phyloP scores from a whole-genome alignment of 2,113 vertebrate genomes.

The Hylia prasina region DNA sequence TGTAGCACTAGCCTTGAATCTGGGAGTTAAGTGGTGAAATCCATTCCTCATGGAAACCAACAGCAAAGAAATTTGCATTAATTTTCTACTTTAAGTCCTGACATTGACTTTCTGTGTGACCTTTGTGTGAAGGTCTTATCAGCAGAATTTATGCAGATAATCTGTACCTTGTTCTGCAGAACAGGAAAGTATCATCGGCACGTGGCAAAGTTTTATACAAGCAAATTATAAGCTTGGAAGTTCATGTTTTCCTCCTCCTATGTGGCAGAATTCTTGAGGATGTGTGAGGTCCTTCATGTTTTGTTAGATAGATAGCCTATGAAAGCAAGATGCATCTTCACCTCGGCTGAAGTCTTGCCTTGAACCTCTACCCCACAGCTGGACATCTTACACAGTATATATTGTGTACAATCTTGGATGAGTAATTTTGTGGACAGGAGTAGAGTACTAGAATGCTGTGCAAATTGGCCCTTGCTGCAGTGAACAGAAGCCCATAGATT shows the following conservation, averaged over 20 bases:
- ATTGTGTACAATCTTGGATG: background rate
- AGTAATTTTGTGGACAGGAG: background rate
- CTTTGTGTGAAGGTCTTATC: background rate
- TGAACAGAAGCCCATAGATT: background rate
- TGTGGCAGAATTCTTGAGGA: background rate
- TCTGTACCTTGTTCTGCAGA: background rate
- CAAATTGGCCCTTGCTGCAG: background rate
- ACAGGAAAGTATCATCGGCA: background rate
- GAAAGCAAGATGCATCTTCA: background rate
- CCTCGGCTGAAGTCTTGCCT: background rate
- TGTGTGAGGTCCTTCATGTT: background rate
- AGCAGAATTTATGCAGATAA: background rate
- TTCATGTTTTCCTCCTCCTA: background rate
- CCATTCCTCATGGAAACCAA: background rate
- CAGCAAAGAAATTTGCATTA: background rate
- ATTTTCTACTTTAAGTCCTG: background rate
- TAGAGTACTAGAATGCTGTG: background rate
- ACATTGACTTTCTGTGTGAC: background rate
- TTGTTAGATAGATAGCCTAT: background rate
- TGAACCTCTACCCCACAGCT: background rate
- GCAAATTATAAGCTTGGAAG: accelerated
- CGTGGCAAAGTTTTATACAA: accelerated
- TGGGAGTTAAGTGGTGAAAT: background rate
- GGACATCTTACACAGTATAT: background rate
- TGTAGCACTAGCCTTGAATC: background rate